Evolutionary conservation across 2,113 vertebrate genomes (phyloP).

Genomic region (Tinamus guttatus): DNA sequence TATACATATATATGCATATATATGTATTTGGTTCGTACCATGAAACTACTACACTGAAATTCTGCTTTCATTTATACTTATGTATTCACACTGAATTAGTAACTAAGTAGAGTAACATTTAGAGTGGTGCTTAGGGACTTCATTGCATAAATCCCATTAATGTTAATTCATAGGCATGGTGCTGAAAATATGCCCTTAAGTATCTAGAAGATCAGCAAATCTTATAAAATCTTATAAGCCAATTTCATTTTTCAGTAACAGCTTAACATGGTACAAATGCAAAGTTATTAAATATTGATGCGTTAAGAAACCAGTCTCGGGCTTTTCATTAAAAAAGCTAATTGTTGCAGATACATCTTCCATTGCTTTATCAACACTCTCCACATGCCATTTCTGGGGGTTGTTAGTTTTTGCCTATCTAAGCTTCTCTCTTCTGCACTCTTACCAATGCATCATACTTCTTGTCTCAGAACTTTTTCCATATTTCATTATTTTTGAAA

Average conservation of each 20-base stretch:
- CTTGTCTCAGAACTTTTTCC: neutral
- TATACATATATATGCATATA: too few relatives aligned
- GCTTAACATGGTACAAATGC: constrained; percentile 8
- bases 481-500: neutral
- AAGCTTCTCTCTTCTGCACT: neutral
- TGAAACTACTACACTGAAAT: neutral
- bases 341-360: neutral
- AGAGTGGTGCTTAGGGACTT: neutral
- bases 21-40: neutral
- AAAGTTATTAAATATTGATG: constrained; percentile 45
- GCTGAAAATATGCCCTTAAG: constrained; percentile 26
- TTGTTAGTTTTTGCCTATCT: neutral
- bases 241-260: constrained; percentile 36
- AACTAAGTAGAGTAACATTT: constrained; percentile 25
- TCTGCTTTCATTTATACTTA: neutral
- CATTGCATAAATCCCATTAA: neutral
- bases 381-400: neutral
- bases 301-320: constrained; percentile 20
- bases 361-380: neutral
- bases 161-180: neutral
- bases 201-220: neutral
- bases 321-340: neutral
- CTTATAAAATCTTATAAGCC: constrained; percentile 47
- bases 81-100: neutral
- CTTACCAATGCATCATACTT: neutral